Evolutionary conservation across 2,888 invertebrate genomes (phyloP).

Genomic region (Rhagium mordax): DNA sequence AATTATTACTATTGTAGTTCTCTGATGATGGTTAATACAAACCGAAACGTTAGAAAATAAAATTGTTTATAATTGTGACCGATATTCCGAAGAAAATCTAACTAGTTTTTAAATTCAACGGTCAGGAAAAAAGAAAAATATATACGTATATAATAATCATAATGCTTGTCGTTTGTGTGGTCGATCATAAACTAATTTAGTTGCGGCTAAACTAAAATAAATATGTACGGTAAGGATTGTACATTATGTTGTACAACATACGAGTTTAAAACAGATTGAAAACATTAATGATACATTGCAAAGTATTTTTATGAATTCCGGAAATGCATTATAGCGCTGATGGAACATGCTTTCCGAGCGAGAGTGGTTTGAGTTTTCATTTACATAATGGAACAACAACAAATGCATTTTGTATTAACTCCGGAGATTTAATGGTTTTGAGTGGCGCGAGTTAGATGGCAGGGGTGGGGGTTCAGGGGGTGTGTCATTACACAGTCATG

Average conservation of each 20-base stretch:
- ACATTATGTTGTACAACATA: too few species aligned
- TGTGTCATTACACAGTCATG: slow-evolving; percentile 68
- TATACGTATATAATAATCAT: too few species aligned
- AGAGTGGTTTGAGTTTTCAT: slow-evolving; percentile 69
- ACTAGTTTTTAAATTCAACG: too few species aligned
- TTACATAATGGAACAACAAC: slow-evolving; percentile 72
- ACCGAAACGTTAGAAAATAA: too few species aligned
- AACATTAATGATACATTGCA: slow-evolving; percentile 45
- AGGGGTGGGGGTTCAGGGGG: slow-evolving; percentile 43
- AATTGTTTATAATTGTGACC: too few species aligned
- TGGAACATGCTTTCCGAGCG: slow-evolving; percentile 63
- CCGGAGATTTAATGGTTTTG: slow-evolving; percentile 70
- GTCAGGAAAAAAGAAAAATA: too few species aligned
- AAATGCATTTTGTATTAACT: slow-evolving; percentile 72
- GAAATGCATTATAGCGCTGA: slow-evolving; percentile 67
- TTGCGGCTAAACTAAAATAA: not conserved
- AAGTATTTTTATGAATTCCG: slow-evolving; percentile 61
- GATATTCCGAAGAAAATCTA: too few species aligned
- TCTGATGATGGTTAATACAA: too few species aligned
- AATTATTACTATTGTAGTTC: too few species aligned
- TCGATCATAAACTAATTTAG: not conserved
- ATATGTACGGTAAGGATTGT: not conserved
- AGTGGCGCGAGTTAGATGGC: slow-evolving; percentile 57
- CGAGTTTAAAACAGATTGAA: slow-evolving; percentile 33
- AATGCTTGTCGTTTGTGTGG: not conserved